Evolutionary conservation across 2,888 invertebrate genomes (phyloP).

Genomic region (Drosophila macrospina): DNA sequence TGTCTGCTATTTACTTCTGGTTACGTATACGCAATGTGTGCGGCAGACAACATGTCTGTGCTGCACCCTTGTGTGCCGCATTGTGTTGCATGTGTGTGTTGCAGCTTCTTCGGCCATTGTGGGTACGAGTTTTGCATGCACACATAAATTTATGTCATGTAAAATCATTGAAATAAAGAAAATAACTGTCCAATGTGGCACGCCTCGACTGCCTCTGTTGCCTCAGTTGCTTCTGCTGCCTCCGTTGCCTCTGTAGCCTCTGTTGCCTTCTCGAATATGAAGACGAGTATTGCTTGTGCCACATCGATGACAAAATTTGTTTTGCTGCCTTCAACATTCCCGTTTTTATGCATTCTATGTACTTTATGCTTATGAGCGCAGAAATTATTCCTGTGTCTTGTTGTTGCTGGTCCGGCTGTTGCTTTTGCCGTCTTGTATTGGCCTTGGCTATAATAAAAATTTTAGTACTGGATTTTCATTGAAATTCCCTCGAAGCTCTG

Average conservation of each 20-base stretch:
- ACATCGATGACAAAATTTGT: constrained; percentile 15
- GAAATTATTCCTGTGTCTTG: constrained; percentile 53
- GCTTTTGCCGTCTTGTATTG: constrained; percentile 8
- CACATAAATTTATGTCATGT: constrained; percentile 69
- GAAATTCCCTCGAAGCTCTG: constrained; percentile 38
- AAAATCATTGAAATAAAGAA: constrained; percentile 78
- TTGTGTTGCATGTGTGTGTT: constrained; percentile 14
- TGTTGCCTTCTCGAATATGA: background rate
- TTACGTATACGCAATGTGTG: constrained; percentile 46
- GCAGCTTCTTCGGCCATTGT: constrained; percentile 42
- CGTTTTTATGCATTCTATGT: constrained; percentile 44
- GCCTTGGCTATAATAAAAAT: constrained; percentile 50
- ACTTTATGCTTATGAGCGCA: constrained; percentile 71
- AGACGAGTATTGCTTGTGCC: constrained; percentile 2
- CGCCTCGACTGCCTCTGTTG: constrained; percentile 4
- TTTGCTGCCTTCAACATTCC: constrained; percentile 41
- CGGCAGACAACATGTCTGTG: constrained; percentile 18
- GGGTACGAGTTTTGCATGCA: constrained; percentile 38
- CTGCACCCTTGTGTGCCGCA: background rate
- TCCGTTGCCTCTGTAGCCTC: too few relatives aligned
- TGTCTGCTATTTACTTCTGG: constrained; percentile 6
- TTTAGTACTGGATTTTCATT: constrained; percentile 54
- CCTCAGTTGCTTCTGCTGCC: too few relatives aligned
- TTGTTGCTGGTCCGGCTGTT: constrained; percentile 43
- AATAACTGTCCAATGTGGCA: constrained; percentile 67